Conservation (phyloP, 23 tunicate genomes). For the Halocynthia aurantium region DNA sequence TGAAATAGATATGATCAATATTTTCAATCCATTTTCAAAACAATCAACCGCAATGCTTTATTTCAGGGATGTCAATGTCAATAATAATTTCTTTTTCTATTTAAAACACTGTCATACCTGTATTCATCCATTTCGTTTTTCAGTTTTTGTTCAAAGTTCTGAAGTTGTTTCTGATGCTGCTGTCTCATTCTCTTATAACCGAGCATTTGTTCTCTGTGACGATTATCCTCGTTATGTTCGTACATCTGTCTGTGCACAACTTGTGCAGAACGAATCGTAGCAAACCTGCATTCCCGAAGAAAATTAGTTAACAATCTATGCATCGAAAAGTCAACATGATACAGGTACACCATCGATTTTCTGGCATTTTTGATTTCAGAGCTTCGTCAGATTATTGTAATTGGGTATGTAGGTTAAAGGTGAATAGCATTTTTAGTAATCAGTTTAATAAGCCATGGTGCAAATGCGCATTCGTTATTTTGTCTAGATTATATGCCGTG, state of each 20-base stretch:
- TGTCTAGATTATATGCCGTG: no score
- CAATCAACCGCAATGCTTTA: background rate
- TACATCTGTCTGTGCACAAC: slow-evolving; percentile 76
- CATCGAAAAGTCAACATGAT: no score
- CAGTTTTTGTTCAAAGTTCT: slow-evolving; percentile 77
- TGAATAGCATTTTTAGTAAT: no score
- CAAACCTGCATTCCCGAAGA: slow-evolving; percentile 40
- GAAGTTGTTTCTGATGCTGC: slow-evolving; percentile 90
- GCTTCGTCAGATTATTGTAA: no score
- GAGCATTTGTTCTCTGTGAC: slow-evolving; percentile 83
- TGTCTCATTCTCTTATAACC: slow-evolving; percentile 93
- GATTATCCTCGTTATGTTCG: slow-evolving; percentile 90
- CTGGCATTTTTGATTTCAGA: no score
- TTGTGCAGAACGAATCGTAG: slow-evolving; percentile 96
- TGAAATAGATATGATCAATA: background rate
- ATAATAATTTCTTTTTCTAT: background rate
- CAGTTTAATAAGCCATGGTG: no score
- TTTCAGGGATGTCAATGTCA: background rate
- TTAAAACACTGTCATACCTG: slow-evolving; percentile 34
- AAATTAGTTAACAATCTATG: no score
- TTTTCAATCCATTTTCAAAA: background rate
- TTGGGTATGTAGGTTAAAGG: no score
- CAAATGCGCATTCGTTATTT: no score
- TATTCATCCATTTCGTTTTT: slow-evolving; percentile 96
- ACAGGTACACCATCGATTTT: no score